Evolutionary conservation across 1,140 invertebrate species (phyloP).

Genomic region (Aricia agestis): DNA sequence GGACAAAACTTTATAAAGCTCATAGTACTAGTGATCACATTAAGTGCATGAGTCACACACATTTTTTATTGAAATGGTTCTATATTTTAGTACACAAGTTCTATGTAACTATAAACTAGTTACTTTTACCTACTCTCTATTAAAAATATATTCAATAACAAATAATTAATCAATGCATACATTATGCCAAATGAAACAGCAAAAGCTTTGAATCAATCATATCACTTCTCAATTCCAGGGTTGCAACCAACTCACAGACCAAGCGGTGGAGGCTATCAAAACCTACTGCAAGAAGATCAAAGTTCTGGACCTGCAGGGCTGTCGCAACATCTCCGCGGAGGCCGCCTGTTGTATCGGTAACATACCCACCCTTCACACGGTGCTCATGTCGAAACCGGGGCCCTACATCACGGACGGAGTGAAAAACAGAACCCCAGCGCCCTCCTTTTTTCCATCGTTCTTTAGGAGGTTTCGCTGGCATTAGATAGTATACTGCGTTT

Average conservation of each 20-base stretch:
- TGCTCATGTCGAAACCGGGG: conserved; percentile 66
- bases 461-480: conserved; percentile 62
- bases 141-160: too few relatives aligned
- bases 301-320: conserved; percentile 78
- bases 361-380: conserved; percentile 71
- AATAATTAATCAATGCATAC: too few relatives aligned
- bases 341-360: conserved; percentile 68
- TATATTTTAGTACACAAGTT: too few relatives aligned
- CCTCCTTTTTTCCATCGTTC: conserved; percentile 55
- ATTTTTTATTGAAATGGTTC: too few relatives aligned
- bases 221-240: conserved; percentile 72
- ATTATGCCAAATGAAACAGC: too few relatives aligned
- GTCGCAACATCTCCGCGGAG: conserved; percentile 77
- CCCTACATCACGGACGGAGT: conserved; percentile 62
- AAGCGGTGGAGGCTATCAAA: conserved; percentile 77
- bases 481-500: conserved; percentile 27
- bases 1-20: too few relatives aligned
- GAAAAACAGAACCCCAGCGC: conserved; percentile 56
- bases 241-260: conserved; percentile 82
- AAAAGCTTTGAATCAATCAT: too few relatives aligned
- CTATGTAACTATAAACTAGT: too few relatives aligned
- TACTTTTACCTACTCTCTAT: too few relatives aligned
- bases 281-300: conserved; percentile 77
- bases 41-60: too few relatives aligned
- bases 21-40: too few relatives aligned